A percentile compares a stretch with the other conserved stretches of the same genome.
phyloP scores from a whole-genome alignment of 2,797 vertebrate species.

The Hyperoplus lanceolatus region DNA sequence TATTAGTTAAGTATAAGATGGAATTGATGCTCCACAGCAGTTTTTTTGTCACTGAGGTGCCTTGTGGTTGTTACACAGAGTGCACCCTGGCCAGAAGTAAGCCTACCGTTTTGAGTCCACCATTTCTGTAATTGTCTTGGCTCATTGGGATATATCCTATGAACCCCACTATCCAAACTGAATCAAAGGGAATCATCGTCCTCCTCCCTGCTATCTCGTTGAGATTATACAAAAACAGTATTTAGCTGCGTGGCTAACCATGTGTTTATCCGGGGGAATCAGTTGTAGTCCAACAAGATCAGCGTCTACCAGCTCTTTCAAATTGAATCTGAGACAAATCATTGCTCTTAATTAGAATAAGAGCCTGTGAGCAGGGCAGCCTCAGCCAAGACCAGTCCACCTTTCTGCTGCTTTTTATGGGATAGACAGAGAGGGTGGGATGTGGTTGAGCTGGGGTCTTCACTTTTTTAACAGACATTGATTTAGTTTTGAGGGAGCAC shows the following conservation, averaged over 20 bases:
- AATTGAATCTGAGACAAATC: conserved; percentile 88
- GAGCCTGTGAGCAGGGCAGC: conserved; percentile 84
- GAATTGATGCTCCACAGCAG: neutral
- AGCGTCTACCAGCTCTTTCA: conserved; percentile 82
- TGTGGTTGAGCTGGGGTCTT: conserved; percentile 69
- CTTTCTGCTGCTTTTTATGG: conserved; percentile 76
- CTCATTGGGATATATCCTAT: neutral
- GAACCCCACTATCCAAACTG: neutral
- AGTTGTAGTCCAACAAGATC: conserved; percentile 80
- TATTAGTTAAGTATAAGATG: neutral
- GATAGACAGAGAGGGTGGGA: conserved; percentile 59
- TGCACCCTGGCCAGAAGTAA: too few species aligned
- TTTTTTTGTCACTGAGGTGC: neutral
- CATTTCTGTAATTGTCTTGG: neutral
- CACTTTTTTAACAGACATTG: conserved; percentile 65
- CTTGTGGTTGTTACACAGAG: neutral
- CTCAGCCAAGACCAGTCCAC: conserved; percentile 50
- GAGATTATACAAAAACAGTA: conserved; percentile 64
- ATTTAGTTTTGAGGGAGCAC: conserved; percentile 69
- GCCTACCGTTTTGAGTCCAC: too few species aligned
- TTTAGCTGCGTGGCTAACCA: conserved; percentile 53
- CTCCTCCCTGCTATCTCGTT: conserved; percentile 26
- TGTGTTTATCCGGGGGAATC: conserved; percentile 71
- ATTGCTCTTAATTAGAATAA: conserved; percentile 94
- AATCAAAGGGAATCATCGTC: neutral